phyloP scores from a whole-genome alignment of 2,888 invertebrate genomes.

The Zaprionus obscuricornis region DNA sequence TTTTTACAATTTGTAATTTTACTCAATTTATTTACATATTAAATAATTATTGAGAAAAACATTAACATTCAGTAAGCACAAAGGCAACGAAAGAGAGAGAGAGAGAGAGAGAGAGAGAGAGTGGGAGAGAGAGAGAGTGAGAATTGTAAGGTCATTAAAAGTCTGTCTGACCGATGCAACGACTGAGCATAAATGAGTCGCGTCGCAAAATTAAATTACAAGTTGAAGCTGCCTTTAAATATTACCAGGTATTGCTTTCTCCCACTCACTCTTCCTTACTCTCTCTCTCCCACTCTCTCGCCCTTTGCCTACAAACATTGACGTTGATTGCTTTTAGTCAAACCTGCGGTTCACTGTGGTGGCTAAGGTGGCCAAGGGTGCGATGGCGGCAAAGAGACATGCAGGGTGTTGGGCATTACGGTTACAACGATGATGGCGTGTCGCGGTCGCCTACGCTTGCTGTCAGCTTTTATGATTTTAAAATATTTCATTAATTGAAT shows the following conservation, averaged over 20 bases:
- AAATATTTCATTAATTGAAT: conserved; percentile 72
- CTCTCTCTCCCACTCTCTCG: not conserved
- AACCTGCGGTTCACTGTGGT: conserved; percentile 47
- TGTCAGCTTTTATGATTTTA: conserved; percentile 59
- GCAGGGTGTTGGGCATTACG: conserved; percentile 14
- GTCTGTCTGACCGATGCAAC: conserved; percentile 19
- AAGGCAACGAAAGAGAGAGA: not conserved
- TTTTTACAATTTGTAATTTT: too few species aligned
- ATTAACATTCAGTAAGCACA: too few species aligned
- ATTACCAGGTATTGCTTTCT: too few species aligned
- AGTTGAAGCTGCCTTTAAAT: too few species aligned
- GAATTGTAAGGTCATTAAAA: conserved; percentile 36
- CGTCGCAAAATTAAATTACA: conserved; percentile 64
- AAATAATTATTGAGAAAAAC: too few species aligned
- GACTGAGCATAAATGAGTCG: conserved; percentile 60
- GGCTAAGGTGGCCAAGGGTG: not conserved
- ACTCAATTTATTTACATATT: too few species aligned
- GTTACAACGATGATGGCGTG: too few species aligned
- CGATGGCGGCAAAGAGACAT: not conserved
- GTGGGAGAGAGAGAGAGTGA: too few species aligned
- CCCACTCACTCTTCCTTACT: not conserved
- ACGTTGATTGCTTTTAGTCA: conserved; percentile 71
- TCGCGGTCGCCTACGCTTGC: conserved; percentile 16
- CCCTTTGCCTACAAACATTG: conserved; percentile 26
- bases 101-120: not conserved